These are phyloP conservation scores for Acromyrmex echinatior DNA, from an alignment of 1,140 invertebrate genomes.

Conservation along the genomic window DNA sequence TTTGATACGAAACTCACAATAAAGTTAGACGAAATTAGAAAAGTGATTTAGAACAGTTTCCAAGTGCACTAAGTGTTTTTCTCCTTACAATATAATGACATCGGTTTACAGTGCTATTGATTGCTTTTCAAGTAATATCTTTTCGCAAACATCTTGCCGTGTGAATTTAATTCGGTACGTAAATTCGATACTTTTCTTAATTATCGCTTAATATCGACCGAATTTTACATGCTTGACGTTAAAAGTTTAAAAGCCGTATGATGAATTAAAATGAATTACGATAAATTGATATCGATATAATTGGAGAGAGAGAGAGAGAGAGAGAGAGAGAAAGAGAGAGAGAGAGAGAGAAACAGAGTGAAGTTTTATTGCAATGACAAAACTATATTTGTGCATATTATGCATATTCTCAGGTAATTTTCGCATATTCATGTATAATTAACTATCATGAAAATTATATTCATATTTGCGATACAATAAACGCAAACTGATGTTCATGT, in stretches of 20 bases:
- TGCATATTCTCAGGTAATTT: neutral
- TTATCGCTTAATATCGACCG: neutral
- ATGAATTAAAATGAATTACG: neutral
- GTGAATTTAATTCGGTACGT: conserved; percentile 27
- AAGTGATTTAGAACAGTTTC: neutral
- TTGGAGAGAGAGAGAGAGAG: neutral
- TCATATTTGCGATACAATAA: neutral
- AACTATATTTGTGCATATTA: neutral
- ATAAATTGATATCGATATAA: neutral
- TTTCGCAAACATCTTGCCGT: conserved; percentile 4
- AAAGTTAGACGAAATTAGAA: neutral
- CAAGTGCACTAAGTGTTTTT: neutral
- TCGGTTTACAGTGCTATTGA: neutral
- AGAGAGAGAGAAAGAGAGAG: no score
- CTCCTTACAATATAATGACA: neutral
- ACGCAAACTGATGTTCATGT: neutral
- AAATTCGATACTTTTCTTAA: neutral
- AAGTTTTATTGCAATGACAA: neutral
- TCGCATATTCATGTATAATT: neutral
- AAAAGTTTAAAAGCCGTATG: neutral
- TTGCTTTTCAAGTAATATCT: conserved; percentile 20
- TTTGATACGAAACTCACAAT: neutral
- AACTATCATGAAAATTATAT: neutral
- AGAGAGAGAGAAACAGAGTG: no score
- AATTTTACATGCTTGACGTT: neutral